Evolutionary conservation across 2,797 vertebrate species (phyloP).

Genomic region (Pseudocheirus occidentalis): DNA sequence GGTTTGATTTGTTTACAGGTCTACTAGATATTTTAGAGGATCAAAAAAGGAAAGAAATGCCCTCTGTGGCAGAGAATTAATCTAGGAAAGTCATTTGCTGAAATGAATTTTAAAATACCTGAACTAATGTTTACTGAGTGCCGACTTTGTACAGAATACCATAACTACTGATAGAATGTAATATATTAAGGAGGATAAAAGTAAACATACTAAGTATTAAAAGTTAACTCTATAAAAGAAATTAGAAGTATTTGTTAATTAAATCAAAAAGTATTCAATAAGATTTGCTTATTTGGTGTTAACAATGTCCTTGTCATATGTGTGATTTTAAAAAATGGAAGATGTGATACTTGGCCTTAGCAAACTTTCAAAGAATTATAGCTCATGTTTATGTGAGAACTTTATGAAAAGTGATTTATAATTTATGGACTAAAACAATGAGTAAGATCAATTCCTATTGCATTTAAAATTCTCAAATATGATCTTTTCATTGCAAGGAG

Average conservation of each 20-base stretch:
- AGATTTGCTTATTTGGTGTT: neutral
- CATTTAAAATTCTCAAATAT: neutral
- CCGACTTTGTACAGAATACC: neutral
- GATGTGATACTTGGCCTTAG: neutral
- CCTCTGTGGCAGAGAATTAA: neutral
- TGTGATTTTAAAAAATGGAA: neutral
- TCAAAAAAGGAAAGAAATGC: neutral
- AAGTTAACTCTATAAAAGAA: neutral
- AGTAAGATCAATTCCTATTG: neutral
- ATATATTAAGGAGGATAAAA: neutral
- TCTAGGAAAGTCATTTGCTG: neutral
- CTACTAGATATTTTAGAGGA: neutral
- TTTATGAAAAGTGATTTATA: neutral
- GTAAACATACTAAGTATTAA: neutral
- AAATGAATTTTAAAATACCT: neutral
- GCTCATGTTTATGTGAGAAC: neutral
- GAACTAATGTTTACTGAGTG: neutral
- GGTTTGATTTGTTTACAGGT: neutral
- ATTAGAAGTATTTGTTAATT: neutral
- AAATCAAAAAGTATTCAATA: neutral
- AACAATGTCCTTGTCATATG: neutral
- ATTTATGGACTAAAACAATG: neutral
- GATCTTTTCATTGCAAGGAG: neutral
- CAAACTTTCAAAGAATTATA: neutral
- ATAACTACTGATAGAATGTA: neutral